These are phyloP conservation scores for Gymnocephalus cernua DNA, from an alignment of 2,113 vertebrate species.

Conservation along the genomic window DNA sequence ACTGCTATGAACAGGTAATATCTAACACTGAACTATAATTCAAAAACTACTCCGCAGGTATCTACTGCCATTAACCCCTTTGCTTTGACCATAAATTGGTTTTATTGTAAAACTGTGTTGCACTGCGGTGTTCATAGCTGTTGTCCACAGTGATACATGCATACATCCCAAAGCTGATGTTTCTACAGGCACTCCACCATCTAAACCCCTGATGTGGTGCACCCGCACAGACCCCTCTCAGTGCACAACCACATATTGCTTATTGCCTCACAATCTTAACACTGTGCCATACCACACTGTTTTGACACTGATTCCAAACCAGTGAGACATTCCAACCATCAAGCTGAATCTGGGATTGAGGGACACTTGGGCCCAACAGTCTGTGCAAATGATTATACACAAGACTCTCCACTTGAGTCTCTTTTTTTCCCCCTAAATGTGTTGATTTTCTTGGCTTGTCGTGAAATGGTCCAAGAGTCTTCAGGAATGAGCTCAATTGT, in stretches of 20 bases:
- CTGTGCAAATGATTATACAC: constrained; percentile 39
- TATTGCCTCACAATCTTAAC: constrained; percentile 14
- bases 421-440: neutral
- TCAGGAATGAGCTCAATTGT: constrained; percentile 56
- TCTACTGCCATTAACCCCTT: neutral
- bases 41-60: neutral
- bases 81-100: neutral
- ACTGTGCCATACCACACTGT: neutral
- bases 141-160: neutral
- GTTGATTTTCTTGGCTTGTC: constrained; percentile 55
- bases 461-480: constrained; percentile 35
- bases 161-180: neutral
- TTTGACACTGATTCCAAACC: constrained; percentile 20
- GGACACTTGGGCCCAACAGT: constrained; percentile 14
- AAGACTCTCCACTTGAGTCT: neutral
- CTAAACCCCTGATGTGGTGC: constrained; percentile 7
- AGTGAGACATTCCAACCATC: constrained; percentile 11
- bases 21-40: neutral
- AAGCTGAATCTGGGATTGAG: neutral
- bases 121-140: neutral
- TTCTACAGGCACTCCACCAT: neutral
- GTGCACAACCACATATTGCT: constrained; percentile 1
- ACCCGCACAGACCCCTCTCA: neutral
- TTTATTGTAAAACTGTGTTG: neutral
- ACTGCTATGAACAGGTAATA: neutral